phyloP scores from a whole-genome alignment of 2,888 invertebrate genomes.

The Nymphalis c-album region DNA sequence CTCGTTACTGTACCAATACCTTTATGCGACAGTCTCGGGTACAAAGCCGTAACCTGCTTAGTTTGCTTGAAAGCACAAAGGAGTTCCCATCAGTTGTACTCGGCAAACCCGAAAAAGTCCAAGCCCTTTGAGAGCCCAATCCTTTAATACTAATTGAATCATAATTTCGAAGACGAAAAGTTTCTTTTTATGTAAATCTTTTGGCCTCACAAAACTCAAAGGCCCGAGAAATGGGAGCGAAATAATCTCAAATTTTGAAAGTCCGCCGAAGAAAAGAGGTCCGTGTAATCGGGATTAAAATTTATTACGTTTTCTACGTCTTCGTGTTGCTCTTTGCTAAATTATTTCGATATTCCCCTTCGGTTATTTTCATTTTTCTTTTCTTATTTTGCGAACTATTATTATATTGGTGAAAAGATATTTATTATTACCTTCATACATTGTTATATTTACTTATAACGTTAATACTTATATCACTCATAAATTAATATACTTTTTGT shows the following conservation, averaged over 20 bases:
- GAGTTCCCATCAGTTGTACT: constrained; percentile 61
- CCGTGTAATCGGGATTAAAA: constrained; percentile 63
- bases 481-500: neutral
- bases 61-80: constrained; percentile 77
- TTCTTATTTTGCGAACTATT: constrained; percentile 22
- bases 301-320: constrained; percentile 56
- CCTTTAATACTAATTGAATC: constrained; percentile 82
- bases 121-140: constrained; percentile 74
- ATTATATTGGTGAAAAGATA: constrained; percentile 15
- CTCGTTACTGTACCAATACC: constrained; percentile 64
- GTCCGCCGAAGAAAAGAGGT: constrained; percentile 53
- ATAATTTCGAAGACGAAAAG: constrained; percentile 77
- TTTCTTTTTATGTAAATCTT: constrained; percentile 81
- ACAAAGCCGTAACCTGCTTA: constrained; percentile 73
- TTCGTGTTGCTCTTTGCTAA: constrained; percentile 38
- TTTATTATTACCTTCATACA: constrained; percentile 4
- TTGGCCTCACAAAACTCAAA: constrained; percentile 66
- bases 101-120: constrained; percentile 75
- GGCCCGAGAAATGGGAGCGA: constrained; percentile 64
- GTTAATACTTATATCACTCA: neutral
- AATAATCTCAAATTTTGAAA: constrained; percentile 69
- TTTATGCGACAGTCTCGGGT: constrained; percentile 60
- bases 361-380: constrained; percentile 22
- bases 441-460: constrained; percentile 5
- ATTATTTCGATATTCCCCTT: constrained; percentile 41